A percentile compares a stretch with the other conserved stretches of the same genome.
Evolutionary conservation across 2,113 vertebrate species (phyloP).

Genomic region (Rhynchomys soricoides): DNA sequence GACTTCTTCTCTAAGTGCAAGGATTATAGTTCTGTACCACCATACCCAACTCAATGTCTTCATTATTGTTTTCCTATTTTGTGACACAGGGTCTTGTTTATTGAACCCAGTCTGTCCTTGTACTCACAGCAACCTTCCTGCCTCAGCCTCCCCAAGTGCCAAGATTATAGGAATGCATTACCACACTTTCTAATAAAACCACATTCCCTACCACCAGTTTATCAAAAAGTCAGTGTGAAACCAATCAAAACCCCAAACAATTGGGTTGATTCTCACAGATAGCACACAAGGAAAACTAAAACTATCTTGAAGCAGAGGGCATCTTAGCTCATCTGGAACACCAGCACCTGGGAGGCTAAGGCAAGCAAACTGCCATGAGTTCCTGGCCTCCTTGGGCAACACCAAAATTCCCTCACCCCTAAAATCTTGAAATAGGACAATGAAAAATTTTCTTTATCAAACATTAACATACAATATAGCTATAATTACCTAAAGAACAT

Average conservation of each 20-base stretch:
- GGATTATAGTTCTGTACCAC: background rate
- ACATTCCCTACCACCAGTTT: background rate
- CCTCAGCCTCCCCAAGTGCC: background rate
- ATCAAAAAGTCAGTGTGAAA: constrained; percentile 20
- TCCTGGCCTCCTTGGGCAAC: background rate
- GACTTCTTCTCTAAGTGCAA: background rate
- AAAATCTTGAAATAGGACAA: background rate
- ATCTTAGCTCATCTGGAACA: background rate
- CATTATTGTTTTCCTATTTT: background rate
- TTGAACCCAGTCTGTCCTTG: background rate
- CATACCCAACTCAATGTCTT: background rate
- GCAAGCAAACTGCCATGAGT: background rate
- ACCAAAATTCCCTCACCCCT: background rate
- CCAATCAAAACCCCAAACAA: constrained; percentile 5
- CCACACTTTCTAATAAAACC: background rate
- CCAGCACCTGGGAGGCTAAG: background rate
- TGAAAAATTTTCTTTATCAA: background rate
- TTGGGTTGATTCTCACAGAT: background rate
- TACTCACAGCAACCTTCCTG: background rate
- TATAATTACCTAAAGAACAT: constrained; percentile 28
- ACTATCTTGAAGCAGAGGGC: constrained; percentile 13
- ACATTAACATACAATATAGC: background rate
- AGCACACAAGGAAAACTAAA: constrained; percentile 41
- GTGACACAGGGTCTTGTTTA: background rate
- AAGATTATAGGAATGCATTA: background rate